phyloP scores from a whole-genome alignment of 2,888 invertebrate species.

The Melolontha melolontha region DNA sequence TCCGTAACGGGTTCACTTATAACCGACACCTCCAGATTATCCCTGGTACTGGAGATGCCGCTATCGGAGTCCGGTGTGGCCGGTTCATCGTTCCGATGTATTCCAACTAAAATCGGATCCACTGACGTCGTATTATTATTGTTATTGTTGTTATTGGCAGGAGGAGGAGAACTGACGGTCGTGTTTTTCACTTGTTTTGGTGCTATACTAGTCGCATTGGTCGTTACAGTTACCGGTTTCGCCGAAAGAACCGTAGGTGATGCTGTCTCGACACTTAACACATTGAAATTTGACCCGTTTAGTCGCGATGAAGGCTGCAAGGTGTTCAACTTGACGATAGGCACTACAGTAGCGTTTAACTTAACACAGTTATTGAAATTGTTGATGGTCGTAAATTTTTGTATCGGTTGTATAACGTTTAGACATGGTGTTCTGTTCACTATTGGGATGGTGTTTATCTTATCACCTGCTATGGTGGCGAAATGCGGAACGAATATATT shows the following conservation, averaged over 20 bases:
- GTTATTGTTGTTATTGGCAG: slow-evolving; percentile 48
- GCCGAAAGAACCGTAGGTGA: slow-evolving; percentile 62
- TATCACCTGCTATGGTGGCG: slow-evolving; percentile 59
- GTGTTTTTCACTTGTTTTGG: slow-evolving; percentile 54
- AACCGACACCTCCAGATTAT: slow-evolving; percentile 59
- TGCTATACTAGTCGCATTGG: slow-evolving; percentile 43
- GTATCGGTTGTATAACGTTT: slow-evolving; percentile 62
- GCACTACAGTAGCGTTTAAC: slow-evolving; percentile 65
- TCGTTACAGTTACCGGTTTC: slow-evolving; percentile 51
- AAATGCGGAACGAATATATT: slow-evolving; percentile 62
- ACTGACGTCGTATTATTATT: slow-evolving; percentile 32
- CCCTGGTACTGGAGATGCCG: slow-evolving; percentile 58
- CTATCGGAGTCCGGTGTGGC: slow-evolving; percentile 59
- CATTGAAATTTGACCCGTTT: slow-evolving; percentile 53
- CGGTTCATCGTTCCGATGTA: slow-evolving; percentile 46
- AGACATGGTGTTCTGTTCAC: slow-evolving; percentile 61
- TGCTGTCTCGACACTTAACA: slow-evolving; percentile 62
- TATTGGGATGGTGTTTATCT: slow-evolving; percentile 60
- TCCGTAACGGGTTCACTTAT: slow-evolving; percentile 52
- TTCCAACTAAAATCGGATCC: slow-evolving; percentile 45
- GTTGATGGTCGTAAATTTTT: slow-evolving; percentile 61
- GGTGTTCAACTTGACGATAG: slow-evolving; percentile 64
- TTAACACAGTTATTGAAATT: slow-evolving; percentile 62
- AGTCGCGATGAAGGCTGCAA: slow-evolving; percentile 57
- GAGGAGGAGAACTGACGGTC: slow-evolving; percentile 18